Evolutionary conservation across 2,797 vertebrate genomes (phyloP), one percentile per base, ranked within the genome.

Genomic region (Poecile montanus): DNA sequence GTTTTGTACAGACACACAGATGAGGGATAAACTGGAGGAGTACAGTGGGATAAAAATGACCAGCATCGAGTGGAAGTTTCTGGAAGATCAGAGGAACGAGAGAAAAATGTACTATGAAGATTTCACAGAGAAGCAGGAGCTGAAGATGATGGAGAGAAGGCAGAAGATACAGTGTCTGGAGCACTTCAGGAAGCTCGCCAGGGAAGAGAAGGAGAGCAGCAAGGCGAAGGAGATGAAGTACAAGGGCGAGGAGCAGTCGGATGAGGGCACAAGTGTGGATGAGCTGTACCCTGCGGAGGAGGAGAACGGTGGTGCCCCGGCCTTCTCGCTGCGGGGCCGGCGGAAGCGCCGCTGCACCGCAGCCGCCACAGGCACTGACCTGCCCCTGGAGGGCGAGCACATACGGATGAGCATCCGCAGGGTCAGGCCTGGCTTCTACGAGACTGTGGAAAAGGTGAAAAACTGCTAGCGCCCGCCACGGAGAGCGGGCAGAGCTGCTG

Each of bases 361-460:
- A 0, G 11, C 66, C 2, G 3, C 92, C 1, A 4, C 21, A 0
- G 26, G 82, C 19, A 9, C 75, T 6, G 17, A 86, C 56, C 72
- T 96, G 93, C 93, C 95, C 80, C 89, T 96, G 91, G 95, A 97
- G 65, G 91, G 94, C 60, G 93, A 97, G 93, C 97, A 96, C 62
- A 95, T 97, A 95, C 92, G 96, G 71, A 97, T 97, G 96, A 97
- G 96, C 83, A 97, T 97, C 80, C 88, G 97, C 89, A 97, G 95
- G 65, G 97, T 97, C 60, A 93, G 97, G 85, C 97, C 96, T 26
- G 97, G 97, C 32, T 97, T 97, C 94, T 97, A 97, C 25, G 97
- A 97, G 95, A 97, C 97, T 96, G 96, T 97, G 92, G 96, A 97
- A 60, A 97, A 97, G 93, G 93, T 96, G 23, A 85, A 97, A 87